Base-by-base conservation (phyloP, 2,113 vertebrate genomes). In the Carassius auratus region DNA sequence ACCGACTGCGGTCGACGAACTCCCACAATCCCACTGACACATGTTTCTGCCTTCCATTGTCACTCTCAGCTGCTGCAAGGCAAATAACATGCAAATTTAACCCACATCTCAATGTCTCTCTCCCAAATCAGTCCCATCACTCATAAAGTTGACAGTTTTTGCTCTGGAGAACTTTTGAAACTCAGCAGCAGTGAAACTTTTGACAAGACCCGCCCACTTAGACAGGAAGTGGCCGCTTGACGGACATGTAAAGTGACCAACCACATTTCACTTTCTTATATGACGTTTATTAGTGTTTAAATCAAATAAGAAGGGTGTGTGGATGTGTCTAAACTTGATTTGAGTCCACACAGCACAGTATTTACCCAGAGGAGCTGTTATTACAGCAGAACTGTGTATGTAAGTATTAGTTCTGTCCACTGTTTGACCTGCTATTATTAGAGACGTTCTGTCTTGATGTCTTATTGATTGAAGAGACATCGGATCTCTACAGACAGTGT, bases 381-480 rank as follows among this genome's bases (percentile, higher is more conserved):
- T 77, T 77, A 71, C 76, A 48, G 48, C 74, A 36, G 68, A 80
- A 17, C 55, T 81, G 71, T 66, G 52, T 84, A 61, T 86, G 57
- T 9, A 14, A 68, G 36, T 84, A 59, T 83, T 78, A n/a, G 38
- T 66, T 80, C 50, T 85, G 55, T 36, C 64, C 76, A 52, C 23
- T 86, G 81, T 87, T 83, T 85, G 74, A 83, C 57, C 74, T 83
- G 69, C 86, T 87, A 86, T 89, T 85, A 84, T 89, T 90, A 85
- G 85, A 68, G 36, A 38, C 66, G 48, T 57, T 89, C 88, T 84
- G 87, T 88, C 86, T 86, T 77, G 64, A 88, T 86, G 78, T 79
- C 84, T 82, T 88, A 86, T 88, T 88, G 90, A 90, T 89, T 83
- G 76, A 68, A 86, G 77, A 85, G 89, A 83, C 85, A 79, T 23